Base-by-base conservation (phyloP, 2,797 vertebrate genomes). In the Harpagifer antarcticus region DNA sequence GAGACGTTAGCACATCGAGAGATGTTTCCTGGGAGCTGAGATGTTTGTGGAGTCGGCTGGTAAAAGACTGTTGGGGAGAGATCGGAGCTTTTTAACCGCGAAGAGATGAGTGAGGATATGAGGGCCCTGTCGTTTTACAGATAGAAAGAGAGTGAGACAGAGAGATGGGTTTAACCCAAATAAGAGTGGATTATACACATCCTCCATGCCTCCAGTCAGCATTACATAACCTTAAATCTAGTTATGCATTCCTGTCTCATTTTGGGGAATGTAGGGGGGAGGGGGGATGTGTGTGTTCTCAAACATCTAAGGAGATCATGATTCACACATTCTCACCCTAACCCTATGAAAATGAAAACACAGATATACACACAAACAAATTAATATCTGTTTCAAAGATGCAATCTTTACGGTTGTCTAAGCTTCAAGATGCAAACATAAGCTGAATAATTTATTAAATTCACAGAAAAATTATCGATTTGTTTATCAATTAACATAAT, bases 151-250 rank as follows among this genome's bases (percentile, higher is more conserved):
- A 62, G 45, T 48, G 61, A 72, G 59, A 76, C 66, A 76, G 76
- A 79, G 86, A 86, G 87, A 91, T 74, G 80, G 88, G 82, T 92
- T 94, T 93, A 93, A 94, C 91, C 91, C 90, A 94, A 93, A 93
- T 92, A 90, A 90, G 79, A 89, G 80, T 87, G 89, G 91, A 93
- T 94, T 94, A 94, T 84, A 91, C 85, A 90, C 82, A 92, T 89
- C 86, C 86, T 87, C 85, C 68, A 73, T 86, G 89, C 84, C 87
- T 90, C 73, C 80, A 85, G 89, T 89, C 88, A 87, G 79, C 82
- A 92, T 94, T 94, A 93, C 92, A 92, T 93, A 94, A 94, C 92
- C 91, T 89, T 87, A 88, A 92, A 94, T 94, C 91, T 90, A 92
- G 93, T 93, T 91, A 91, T 88, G 91, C 87, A 90, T 91, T 89